Base-by-base conservation (phyloP, 2,113 vertebrate species). In the Craseonycteris thonglongyai region DNA sequence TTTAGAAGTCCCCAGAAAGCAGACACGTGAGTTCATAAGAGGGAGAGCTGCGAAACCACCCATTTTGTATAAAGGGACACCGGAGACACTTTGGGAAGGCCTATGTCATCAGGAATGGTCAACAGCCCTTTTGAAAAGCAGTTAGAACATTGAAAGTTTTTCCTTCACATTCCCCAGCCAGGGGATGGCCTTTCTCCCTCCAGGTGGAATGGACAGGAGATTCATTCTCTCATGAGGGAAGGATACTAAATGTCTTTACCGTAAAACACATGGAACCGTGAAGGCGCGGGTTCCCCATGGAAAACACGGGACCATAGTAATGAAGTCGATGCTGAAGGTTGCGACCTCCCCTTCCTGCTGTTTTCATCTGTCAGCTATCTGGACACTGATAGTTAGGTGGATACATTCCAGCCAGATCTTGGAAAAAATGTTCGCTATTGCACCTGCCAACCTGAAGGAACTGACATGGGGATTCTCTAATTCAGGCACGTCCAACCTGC, bases 311-410 rank as follows among this genome's bases (percentile, higher is more conserved):
- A 33, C 28, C 0, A 61, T 24, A 22, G 35, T 18, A 30, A 4
- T 86, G 42, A 68, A 79, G 45, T 63, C 38, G 18, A 35, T 35
- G 2, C 45, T 5, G 16, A 88, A 65, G 30, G 5, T 19, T 49
- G 21, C 38, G 49, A 18, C 7, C 35, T 6, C 0, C 0, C 0
- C 12, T 3, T 30, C 4, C 35, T 54, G 3, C 24, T 75, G 0
- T 63, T 81, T 80, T 16, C 16, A 19, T 93, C 40, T 56, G 9
- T 93, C 30, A 26, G 19, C 7, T 72, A 5, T 69, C 24, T 5
- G 22, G 33, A 33, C 3, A 49, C 10, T 1, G 4, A 45, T 59
- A 69, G 47, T n/a, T 59, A 19, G 30, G 19, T 45, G 9, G 18
- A 35, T 10, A 80, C 7, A 40, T 28, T 81, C 33, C 22, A 88